phyloP scores from a whole-genome alignment of 2,797 vertebrate species.

The Phataginus tetradactyla region DNA sequence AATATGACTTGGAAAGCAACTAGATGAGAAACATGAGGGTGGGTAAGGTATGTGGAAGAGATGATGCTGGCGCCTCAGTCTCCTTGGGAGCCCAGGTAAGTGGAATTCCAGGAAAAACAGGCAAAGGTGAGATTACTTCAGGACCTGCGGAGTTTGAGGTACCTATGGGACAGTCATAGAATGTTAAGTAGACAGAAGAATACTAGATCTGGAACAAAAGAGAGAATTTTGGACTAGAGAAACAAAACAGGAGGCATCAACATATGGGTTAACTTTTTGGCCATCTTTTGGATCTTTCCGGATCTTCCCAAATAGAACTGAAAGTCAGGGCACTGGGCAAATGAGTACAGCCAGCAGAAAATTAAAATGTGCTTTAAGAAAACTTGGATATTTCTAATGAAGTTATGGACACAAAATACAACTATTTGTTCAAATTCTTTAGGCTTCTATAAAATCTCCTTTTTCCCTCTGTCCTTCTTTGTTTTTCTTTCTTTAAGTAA shows the following conservation, averaged over 20 bases:
- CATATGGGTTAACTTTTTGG: neutral
- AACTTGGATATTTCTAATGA: neutral
- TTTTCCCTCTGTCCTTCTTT: neutral
- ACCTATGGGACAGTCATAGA: neutral
- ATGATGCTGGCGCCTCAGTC: neutral
- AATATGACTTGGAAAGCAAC: neutral
- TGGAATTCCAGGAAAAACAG: neutral
- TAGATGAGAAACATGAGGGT: neutral
- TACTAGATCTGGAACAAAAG: neutral
- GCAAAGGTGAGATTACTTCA: neutral
- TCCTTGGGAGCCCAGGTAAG: neutral
- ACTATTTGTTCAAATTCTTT: neutral
- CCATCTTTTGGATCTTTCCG: neutral
- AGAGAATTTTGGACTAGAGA: neutral
- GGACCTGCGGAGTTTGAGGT: neutral
- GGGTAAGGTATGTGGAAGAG: neutral
- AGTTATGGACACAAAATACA: neutral
- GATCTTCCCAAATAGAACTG: neutral
- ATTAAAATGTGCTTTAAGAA: neutral
- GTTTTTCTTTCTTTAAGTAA: neutral
- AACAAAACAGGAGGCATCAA: neutral
- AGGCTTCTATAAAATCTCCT: neutral
- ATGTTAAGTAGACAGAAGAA: neutral
- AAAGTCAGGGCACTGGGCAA: neutral
- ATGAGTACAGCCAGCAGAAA: neutral